Percentiles rank a stretch among this genome's conserved stretches.
Conservation (phyloP, 2,113 vertebrate genomes). For the Nycticorax nycticorax region DNA sequence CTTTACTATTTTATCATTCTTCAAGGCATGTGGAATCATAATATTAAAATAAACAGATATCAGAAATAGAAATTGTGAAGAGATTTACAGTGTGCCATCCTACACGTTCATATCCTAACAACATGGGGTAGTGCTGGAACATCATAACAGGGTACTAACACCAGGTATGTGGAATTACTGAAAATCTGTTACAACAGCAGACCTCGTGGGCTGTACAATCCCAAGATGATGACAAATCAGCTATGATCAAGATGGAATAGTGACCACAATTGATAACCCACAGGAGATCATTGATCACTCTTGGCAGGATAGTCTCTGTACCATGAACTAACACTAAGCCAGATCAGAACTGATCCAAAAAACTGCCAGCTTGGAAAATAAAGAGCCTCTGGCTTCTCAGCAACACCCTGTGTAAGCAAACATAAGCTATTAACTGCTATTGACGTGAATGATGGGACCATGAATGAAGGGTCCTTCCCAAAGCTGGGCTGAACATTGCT, state of each 20-base stretch:
- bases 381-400: background rate
- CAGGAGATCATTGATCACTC: background rate
- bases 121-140: accelerated
- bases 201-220: background rate
- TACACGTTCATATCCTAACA: background rate
- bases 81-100: background rate
- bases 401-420: background rate
- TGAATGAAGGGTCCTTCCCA: background rate
- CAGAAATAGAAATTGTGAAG: background rate
- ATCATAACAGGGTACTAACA: background rate
- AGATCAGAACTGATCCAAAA: background rate
- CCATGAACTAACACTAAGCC: background rate
- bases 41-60: background rate
- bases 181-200: background rate
- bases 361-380: background rate
- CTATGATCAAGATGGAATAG: background rate
- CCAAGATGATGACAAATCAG: background rate
- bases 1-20: background rate
- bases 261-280: background rate
- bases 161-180: background rate
- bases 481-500: background rate
- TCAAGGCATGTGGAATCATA: background rate
- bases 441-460: background rate
- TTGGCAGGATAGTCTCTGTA: background rate
- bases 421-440: background rate